Percentiles rank a stretch among this genome's conserved stretches.
Evolutionary conservation across 2,113 vertebrate genomes (phyloP).

Genomic region (Muscicapa adusta): DNA sequence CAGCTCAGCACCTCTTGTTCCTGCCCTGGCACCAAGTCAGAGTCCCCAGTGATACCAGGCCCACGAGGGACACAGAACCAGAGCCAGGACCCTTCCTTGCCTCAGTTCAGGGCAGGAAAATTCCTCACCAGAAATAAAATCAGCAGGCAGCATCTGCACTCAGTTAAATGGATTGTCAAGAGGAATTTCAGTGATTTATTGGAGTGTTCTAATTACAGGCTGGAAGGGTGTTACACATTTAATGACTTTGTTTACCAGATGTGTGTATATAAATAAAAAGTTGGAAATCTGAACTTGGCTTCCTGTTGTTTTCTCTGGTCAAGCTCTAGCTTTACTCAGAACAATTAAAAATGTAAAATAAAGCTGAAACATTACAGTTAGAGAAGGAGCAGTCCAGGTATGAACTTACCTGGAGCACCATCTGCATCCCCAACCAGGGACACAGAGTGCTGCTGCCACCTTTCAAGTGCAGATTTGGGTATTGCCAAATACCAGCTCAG

Average conservation of each 20-base stretch:
- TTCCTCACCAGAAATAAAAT: not conserved
- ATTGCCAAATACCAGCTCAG: not conserved
- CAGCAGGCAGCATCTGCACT: not conserved
- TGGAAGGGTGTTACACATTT: not conserved
- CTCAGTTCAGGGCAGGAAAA: not conserved
- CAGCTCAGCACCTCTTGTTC: not conserved
- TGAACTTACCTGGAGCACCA: not conserved
- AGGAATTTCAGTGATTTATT: not conserved
- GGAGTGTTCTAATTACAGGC: not conserved
- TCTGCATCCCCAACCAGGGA: not conserved
- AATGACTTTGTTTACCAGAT: not conserved
- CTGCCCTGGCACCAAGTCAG: fast-evolving
- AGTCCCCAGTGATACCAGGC: fast-evolving
- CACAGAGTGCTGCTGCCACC: not conserved
- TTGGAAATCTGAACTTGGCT: not conserved
- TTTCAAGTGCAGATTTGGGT: not conserved
- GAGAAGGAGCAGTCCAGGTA: not conserved
- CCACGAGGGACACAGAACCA: not conserved
- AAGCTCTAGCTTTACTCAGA: not conserved
- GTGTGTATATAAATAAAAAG: not conserved
- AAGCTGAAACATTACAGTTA: fast-evolving
- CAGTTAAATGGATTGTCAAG: not conserved
- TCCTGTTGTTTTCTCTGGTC: not conserved
- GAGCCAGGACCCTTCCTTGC: not conserved
- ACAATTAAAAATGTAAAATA: not conserved